Evolutionary conservation across 1,140 invertebrate genomes (phyloP).

Genomic region (Drosophila tropicalis): DNA sequence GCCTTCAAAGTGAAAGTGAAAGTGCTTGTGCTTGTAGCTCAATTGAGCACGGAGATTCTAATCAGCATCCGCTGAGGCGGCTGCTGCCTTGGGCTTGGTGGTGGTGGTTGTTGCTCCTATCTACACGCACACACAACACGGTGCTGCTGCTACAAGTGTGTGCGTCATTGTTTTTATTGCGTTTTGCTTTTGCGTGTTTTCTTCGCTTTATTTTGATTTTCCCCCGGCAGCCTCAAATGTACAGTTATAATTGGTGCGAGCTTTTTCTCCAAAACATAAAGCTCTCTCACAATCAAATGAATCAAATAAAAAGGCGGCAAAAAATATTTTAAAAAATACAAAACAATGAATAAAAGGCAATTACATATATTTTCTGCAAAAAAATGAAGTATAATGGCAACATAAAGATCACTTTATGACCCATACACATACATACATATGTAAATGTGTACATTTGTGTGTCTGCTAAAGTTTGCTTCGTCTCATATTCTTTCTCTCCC

Average conservation of each 20-base stretch:
- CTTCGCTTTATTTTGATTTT: slow-evolving; percentile 76
- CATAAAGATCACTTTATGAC: slow-evolving; percentile 48
- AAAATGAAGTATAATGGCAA: slow-evolving; percentile 19
- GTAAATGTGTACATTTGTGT: slow-evolving; percentile 3
- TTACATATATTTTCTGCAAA: slow-evolving; percentile 54
- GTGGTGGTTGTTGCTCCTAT: slow-evolving; percentile 54
- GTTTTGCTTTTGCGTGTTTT: slow-evolving; percentile 79
- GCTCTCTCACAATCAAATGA: slow-evolving; percentile 29
- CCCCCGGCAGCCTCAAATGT: slow-evolving; percentile 64
- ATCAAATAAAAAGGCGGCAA: slow-evolving; percentile 35
- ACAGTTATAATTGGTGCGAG: slow-evolving; percentile 68
- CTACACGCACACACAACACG: slow-evolving; percentile 16
- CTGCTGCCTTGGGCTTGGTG: slow-evolving; percentile 21
- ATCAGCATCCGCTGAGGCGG: slow-evolving; percentile 50
- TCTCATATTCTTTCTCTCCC: background rate
- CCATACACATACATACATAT: slow-evolving; percentile 37
- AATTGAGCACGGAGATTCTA: slow-evolving; percentile 65
- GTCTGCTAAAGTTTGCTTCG: background rate
- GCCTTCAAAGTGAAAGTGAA: slow-evolving; percentile 59
- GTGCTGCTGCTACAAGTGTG: slow-evolving; percentile 69
- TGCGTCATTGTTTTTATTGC: slow-evolving; percentile 82
- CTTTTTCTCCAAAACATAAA: slow-evolving; percentile 58
- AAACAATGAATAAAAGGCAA: slow-evolving; percentile 63
- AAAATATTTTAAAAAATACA: background rate
- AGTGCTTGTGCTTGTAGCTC: slow-evolving; percentile 67